phyloP scores from a whole-genome alignment of 2,888 invertebrate genomes.

The Limnephilus rhombicus region DNA sequence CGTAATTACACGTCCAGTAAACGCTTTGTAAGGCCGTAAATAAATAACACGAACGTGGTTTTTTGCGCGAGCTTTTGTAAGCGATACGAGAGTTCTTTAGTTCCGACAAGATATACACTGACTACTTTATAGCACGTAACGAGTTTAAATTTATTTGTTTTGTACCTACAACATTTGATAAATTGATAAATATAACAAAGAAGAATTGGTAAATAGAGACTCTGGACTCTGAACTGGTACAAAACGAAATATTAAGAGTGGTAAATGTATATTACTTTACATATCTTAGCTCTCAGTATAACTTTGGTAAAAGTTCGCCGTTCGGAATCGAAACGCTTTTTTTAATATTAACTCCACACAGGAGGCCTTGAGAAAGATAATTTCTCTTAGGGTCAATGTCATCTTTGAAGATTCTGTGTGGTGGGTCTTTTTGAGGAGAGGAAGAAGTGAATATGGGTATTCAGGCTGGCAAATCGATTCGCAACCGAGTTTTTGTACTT shows the following conservation, averaged over 20 bases:
- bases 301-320: too few species aligned
- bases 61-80: neutral
- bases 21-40: neutral
- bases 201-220: neutral
- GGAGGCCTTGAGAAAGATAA: too few species aligned
- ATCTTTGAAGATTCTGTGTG: too few species aligned
- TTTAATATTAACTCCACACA: too few species aligned
- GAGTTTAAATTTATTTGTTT: neutral
- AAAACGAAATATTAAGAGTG: neutral
- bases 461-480: too few species aligned
- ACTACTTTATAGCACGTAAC: neutral
- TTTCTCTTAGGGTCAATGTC: too few species aligned
- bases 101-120: neutral
- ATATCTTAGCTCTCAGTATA: too few species aligned
- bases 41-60: neutral
- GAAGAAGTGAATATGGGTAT: too few species aligned
- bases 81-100: neutral
- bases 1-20: slow-evolving; percentile 11
- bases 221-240: neutral
- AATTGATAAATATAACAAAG: slow-evolving; percentile 3
- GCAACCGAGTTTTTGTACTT: too few species aligned
- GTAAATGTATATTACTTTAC: too few species aligned
- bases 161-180: neutral
- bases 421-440: too few species aligned
- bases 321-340: too few species aligned